Evolutionary conservation across 1,140 invertebrate species (phyloP).

Genomic region (Drosophila pseudoananassae): DNA sequence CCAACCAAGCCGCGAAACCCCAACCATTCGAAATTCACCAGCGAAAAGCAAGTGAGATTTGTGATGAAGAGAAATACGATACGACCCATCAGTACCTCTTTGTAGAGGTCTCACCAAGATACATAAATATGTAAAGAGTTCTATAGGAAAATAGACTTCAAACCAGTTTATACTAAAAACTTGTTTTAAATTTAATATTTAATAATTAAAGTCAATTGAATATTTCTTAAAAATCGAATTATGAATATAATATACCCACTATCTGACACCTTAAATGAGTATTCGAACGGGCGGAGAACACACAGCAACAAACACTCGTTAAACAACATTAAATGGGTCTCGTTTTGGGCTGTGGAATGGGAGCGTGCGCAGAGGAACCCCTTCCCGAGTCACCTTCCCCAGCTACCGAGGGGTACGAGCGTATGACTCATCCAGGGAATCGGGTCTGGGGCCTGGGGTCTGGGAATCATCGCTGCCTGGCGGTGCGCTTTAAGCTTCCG

Average conservation of each 20-base stretch:
- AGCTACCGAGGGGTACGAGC: constrained; percentile 5
- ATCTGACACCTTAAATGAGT: neutral
- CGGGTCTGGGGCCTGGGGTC: constrained; percentile 15
- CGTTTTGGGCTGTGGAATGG: constrained; percentile 54
- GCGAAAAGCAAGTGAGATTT: constrained; percentile 22
- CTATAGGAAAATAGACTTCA: neutral
- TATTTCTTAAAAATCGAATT: neutral
- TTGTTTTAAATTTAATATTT: no score
- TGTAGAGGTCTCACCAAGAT: no score
- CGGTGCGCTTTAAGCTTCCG: constrained; percentile 64
- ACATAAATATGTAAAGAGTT: no score
- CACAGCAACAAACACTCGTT: constrained; percentile 69
- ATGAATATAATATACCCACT: neutral
- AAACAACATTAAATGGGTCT: constrained; percentile 82
- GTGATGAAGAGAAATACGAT: neutral
- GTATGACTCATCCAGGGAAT: constrained; percentile 42
- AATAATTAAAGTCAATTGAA: neutral
- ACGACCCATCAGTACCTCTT: neutral
- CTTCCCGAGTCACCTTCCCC: neutral
- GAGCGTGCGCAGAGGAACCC: constrained; percentile 25
- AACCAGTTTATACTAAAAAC: no score
- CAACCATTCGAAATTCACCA: constrained; percentile 23
- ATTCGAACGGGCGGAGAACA: constrained; percentile 14
- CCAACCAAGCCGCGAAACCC: constrained; percentile 25
- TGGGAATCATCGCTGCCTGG: constrained; percentile 30